Evolutionary conservation across 2,888 invertebrate genomes (phyloP).

Genomic region (Crematogaster levior): DNA sequence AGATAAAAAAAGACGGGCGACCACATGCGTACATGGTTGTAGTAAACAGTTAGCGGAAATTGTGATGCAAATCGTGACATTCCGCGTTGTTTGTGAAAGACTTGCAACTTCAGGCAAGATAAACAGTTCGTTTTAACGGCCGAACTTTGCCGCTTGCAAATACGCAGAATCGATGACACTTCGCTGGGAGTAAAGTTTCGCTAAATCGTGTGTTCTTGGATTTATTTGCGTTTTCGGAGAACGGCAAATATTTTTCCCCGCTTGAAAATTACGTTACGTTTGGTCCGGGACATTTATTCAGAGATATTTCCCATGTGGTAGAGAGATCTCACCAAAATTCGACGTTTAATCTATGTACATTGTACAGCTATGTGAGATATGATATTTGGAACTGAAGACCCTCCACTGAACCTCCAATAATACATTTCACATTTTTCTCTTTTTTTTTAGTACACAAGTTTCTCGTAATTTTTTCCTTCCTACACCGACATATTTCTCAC

Average conservation of each 20-base stretch:
- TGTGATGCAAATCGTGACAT: slow-evolving; percentile 13
- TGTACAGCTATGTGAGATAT: not conserved
- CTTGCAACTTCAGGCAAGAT: not conserved
- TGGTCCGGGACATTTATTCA: not conserved
- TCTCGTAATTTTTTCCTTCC: not conserved
- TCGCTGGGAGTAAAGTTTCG: slow-evolving; percentile 4
- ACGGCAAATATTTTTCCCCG: slow-evolving; percentile 19
- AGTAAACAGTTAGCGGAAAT: slow-evolving; percentile 22
- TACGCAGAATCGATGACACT: slow-evolving; percentile 16
- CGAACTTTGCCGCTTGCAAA: slow-evolving; percentile 7
- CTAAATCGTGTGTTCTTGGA: not conserved
- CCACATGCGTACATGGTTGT: not conserved
- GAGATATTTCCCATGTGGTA: not conserved
- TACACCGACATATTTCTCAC: not conserved
- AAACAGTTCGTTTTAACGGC: slow-evolving; percentile 18
- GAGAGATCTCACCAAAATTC: not conserved
- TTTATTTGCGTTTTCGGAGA: not conserved
- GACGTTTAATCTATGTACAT: not conserved
- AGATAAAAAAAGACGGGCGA: slow-evolving; percentile 2
- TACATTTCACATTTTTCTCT: not conserved
- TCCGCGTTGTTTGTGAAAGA: slow-evolving; percentile 3
- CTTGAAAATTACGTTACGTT: not conserved
- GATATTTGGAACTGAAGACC: not conserved
- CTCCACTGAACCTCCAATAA: not conserved
- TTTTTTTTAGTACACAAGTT: not conserved